Conservation (phyloP, 2,797 vertebrate genomes). For the Remorina albescens region DNA sequence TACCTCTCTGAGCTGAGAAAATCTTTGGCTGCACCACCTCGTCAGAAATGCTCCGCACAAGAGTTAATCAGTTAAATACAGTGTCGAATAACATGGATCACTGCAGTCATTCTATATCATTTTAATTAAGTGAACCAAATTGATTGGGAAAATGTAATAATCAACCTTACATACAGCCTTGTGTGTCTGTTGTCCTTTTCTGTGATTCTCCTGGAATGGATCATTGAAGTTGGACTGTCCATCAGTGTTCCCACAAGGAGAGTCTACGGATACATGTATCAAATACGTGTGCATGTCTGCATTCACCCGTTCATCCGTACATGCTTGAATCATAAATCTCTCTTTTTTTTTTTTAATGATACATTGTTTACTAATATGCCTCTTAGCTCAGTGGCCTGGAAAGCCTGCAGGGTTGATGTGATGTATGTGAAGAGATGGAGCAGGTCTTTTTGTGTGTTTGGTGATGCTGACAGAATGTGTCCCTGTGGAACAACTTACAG, state of each 20-base stretch:
- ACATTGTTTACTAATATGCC: slow-evolving; percentile 52
- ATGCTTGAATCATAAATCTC: slow-evolving; percentile 7
- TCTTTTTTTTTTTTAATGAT: slow-evolving; percentile 5
- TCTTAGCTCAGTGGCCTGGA: slow-evolving; percentile 54
- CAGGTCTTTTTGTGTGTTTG: slow-evolving; percentile 51
- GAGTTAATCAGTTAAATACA: slow-evolving; percentile 12
- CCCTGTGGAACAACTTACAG: slow-evolving; percentile 23
- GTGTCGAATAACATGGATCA: slow-evolving; percentile 8
- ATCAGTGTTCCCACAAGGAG: neutral
- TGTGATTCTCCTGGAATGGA: neutral
- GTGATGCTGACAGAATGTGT: slow-evolving; percentile 57
- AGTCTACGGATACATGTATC: neutral
- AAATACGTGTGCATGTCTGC: slow-evolving; percentile 10
- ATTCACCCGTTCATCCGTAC: slow-evolving; percentile 11
- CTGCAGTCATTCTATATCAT: neutral
- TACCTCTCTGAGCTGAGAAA: slow-evolving; percentile 6
- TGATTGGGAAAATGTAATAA: slow-evolving; percentile 5
- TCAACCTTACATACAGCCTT: neutral
- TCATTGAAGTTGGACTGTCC: neutral
- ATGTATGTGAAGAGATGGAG: slow-evolving; percentile 48
- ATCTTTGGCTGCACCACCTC: slow-evolving; percentile 10
- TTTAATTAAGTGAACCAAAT: slow-evolving; percentile 18
- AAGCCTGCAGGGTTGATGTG: slow-evolving; percentile 47
- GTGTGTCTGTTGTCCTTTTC: neutral
- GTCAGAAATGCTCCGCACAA: slow-evolving; percentile 3